phyloP scores from a whole-genome alignment of 2,113 vertebrate species.

The Nettapus auritus region DNA sequence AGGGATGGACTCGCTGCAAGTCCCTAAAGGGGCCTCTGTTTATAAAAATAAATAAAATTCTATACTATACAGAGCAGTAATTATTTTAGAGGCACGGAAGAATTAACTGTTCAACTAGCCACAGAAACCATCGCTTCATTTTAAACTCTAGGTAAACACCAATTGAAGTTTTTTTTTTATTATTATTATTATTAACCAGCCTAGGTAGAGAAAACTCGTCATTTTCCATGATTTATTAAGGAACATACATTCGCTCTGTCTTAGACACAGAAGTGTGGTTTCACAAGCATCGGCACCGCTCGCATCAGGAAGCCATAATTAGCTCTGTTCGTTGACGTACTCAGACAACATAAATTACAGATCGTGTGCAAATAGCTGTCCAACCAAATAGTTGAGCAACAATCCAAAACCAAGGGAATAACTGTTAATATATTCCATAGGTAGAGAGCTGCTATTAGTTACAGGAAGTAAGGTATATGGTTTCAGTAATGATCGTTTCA shows the following conservation, averaged over 20 bases:
- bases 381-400: conserved; percentile 63
- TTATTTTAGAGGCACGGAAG: background rate
- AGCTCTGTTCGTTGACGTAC: conserved; percentile 5
- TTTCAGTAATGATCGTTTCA: conserved; percentile 73
- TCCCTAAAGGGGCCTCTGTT: background rate
- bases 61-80: background rate
- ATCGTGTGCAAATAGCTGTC: conserved; percentile 55
- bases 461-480: conserved; percentile 72
- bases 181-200: background rate
- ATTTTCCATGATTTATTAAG: conserved; percentile 51
- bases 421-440: conserved; percentile 73
- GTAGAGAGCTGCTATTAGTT: conserved; percentile 62
- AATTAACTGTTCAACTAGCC: background rate
- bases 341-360: conserved; percentile 49
- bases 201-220: conserved; percentile 35
- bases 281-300: conserved; percentile 53
- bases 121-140: conserved; percentile 2
- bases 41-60: background rate
- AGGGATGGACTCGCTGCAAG: background rate
- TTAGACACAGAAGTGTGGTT: conserved; percentile 30
- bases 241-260: background rate
- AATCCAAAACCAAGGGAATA: conserved; percentile 67
- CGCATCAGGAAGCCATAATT: conserved; percentile 42
- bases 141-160: background rate
- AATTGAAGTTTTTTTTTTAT: background rate